Percentiles rank a stretch among this genome's conserved stretches.
Evolutionary conservation across 2,797 vertebrate species (phyloP).

Genomic region (Garrulus glandarius): DNA sequence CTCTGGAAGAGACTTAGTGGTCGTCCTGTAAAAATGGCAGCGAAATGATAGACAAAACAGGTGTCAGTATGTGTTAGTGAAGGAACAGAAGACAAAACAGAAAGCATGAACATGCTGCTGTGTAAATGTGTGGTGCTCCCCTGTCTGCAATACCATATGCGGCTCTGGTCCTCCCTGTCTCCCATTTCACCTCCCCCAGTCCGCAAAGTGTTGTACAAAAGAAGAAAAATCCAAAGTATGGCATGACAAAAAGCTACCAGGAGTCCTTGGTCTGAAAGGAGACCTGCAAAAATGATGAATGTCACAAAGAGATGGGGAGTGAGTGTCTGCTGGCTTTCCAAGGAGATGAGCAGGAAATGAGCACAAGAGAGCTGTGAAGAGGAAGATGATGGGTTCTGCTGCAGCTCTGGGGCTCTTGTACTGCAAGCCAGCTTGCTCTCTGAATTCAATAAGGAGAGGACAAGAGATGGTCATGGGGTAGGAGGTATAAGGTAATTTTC

Average conservation of each 20-base stretch:
- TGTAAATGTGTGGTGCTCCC: background rate
- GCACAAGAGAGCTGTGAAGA: background rate
- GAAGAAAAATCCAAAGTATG: background rate
- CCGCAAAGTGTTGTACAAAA: background rate
- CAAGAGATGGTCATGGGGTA: background rate
- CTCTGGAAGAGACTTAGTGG: background rate
- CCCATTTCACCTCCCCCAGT: background rate
- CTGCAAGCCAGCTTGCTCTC: background rate
- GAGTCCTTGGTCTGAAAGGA: background rate
- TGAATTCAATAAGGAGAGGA: rapidly evolving
- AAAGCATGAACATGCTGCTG: background rate
- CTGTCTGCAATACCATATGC: background rate
- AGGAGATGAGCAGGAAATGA: background rate
- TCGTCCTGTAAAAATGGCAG: background rate
- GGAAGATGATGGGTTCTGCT: background rate
- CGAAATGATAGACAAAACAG: background rate
- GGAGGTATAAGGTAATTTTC: background rate
- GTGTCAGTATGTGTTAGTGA: background rate
- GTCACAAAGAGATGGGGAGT: background rate
- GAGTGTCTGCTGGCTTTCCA: background rate
- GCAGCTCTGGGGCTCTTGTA: background rate
- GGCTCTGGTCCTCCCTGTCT: background rate
- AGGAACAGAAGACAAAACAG: background rate
- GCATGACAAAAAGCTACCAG: background rate
- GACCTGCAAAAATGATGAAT: background rate